Percentiles rank a stretch among this genome's conserved stretches.
phyloP scores from a whole-genome alignment of 2,113 vertebrate species.

The Haemorhous mexicanus region DNA sequence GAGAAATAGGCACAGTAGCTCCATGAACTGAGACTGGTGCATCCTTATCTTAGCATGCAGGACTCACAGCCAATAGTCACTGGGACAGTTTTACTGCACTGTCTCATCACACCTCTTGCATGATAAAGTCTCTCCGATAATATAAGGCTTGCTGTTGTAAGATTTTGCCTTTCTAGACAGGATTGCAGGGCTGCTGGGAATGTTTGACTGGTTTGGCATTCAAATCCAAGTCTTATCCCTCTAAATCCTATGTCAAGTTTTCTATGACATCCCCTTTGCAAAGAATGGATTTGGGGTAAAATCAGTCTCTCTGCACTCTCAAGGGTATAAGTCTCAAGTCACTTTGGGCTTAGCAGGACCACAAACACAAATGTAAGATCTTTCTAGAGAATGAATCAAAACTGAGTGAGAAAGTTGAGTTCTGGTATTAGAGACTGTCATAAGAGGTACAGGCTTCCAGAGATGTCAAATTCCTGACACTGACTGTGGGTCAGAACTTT shows the following conservation, averaged over 20 bases:
- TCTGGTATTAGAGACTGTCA: not conserved
- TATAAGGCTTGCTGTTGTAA: not conserved
- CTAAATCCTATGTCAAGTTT: not conserved
- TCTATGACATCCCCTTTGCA: not conserved
- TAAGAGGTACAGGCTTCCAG: not conserved
- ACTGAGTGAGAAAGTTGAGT: not conserved
- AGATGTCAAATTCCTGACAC: conserved; percentile 42
- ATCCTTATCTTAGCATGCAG: not conserved
- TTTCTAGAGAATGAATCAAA: not conserved
- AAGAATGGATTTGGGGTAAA: not conserved
- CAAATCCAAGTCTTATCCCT: not conserved
- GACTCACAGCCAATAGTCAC: not conserved
- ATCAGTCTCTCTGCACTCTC: not conserved
- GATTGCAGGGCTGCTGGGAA: not conserved
- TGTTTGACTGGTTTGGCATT: not conserved
- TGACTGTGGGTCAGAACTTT: conserved; percentile 41
- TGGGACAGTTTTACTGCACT: not conserved
- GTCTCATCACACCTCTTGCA: not conserved
- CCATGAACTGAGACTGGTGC: not conserved
- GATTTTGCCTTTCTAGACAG: not conserved
- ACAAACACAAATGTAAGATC: not conserved
- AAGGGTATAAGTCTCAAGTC: not conserved
- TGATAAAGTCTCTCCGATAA: not conserved
- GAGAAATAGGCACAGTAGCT: not conserved
- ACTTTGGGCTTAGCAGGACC: not conserved